Conservation (phyloP, 2,113 vertebrate species). For the Lichenostomus cassidix region DNA sequence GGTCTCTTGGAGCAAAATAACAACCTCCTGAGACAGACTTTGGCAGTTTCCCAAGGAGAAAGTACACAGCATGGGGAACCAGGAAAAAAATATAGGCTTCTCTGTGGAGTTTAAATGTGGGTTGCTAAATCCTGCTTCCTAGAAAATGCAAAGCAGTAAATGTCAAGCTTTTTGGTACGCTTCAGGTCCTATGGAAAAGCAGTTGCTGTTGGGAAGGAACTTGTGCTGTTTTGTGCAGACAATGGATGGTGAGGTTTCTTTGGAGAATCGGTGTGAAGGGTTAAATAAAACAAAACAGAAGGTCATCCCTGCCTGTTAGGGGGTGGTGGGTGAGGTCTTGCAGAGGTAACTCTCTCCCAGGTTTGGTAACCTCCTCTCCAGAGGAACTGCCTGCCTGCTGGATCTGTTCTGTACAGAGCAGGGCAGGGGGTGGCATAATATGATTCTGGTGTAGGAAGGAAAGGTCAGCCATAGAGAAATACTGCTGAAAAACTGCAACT, state of each 20-base stretch:
- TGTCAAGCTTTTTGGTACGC: background rate
- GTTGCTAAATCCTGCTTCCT: background rate
- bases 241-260: background rate
- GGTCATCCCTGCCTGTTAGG: background rate
- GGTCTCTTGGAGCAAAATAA: conserved; percentile 71
- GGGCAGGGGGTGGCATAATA: background rate
- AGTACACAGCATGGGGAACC: background rate
- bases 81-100: background rate
- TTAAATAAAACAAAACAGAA: background rate
- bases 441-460: background rate
- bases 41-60: conserved; percentile 59
- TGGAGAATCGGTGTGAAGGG: background rate
- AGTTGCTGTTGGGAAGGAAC: background rate
- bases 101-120: background rate
- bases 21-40: conserved; percentile 49
- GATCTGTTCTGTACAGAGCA: background rate
- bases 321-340: background rate
- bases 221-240: background rate
- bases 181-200: background rate
- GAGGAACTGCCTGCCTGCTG: background rate
- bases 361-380: background rate
- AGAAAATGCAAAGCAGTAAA: background rate
- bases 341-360: background rate
- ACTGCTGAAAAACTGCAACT: background rate
- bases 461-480: background rate